These are phyloP conservation scores for Cyprinodon variegatus DNA, from an alignment of 2,113 vertebrate genomes.

Conservation along the genomic window DNA sequence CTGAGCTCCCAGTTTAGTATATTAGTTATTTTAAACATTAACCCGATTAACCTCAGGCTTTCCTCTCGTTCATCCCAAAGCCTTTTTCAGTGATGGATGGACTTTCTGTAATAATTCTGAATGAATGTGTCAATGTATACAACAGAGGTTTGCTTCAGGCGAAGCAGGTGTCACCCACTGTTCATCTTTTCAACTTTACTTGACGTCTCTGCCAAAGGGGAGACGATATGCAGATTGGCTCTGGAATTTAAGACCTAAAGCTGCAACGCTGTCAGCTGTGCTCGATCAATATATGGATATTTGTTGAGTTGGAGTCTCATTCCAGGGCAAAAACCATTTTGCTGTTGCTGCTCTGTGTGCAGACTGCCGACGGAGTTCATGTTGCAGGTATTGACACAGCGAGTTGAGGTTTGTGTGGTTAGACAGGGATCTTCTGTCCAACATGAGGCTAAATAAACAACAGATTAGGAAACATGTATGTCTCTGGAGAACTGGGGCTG, in stretches of 20 bases:
- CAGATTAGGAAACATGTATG: conserved; percentile 60
- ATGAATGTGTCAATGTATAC: conserved; percentile 15
- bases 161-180: conserved; percentile 42
- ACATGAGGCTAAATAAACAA: conserved; percentile 66
- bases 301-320: conserved; percentile 4
- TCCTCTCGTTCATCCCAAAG: background rate
- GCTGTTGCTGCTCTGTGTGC: conserved; percentile 27
- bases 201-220: background rate
- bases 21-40: conserved; percentile 12
- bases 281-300: background rate
- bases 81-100: conserved; percentile 14
- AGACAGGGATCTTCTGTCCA: conserved; percentile 31
- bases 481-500: conserved; percentile 47
- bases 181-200: conserved; percentile 17
- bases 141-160: conserved; percentile 21
- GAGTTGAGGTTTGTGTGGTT: conserved; percentile 53
- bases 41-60: background rate
- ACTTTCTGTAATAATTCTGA: conserved; percentile 8
- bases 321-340: conserved; percentile 37
- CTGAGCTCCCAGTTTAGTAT: too few relatives aligned
- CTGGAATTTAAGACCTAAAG: conserved; percentile 30
- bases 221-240: conserved; percentile 19
- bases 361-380: conserved; percentile 29
- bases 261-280: conserved; percentile 7
- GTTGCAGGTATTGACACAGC: conserved; percentile 59